phyloP scores from a whole-genome alignment of 2,888 invertebrate genomes.

The Phortica okadai region DNA sequence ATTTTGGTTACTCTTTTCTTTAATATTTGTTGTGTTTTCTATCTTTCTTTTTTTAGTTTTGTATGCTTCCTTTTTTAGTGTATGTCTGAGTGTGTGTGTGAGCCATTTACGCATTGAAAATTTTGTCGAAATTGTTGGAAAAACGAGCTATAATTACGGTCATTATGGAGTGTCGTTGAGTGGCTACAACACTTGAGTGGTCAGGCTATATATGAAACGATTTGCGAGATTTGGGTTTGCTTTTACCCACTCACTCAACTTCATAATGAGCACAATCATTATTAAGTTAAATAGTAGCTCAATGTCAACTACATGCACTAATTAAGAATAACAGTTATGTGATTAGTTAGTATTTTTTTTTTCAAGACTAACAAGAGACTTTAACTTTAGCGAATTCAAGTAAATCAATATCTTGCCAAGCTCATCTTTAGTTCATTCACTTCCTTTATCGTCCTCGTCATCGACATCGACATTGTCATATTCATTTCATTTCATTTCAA shows the following conservation, averaged over 20 bases:
- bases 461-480: background rate
- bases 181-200: constrained; percentile 49
- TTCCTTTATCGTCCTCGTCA: background rate
- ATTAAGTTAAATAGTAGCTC: background rate
- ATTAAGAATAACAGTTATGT: background rate
- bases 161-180: constrained; percentile 74
- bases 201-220: background rate
- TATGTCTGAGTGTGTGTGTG: too few species aligned
- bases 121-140: constrained; percentile 73
- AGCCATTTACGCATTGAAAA: constrained; percentile 52
- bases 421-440: background rate
- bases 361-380: constrained; percentile 14
- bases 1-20: background rate
- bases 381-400: constrained; percentile 13
- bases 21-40: background rate
- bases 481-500: constrained; percentile 46
- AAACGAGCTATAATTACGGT: constrained; percentile 75
- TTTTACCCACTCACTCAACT: constrained; percentile 38
- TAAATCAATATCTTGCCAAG: constrained; percentile 53
- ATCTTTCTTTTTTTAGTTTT: background rate
- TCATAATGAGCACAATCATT: constrained; percentile 57
- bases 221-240: background rate
- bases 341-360: background rate
- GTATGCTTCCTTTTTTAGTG: constrained; percentile 22
- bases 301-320: background rate